A percentile compares a stretch with the other conserved stretches of the same genome.
Evolutionary conservation across 2,888 invertebrate genomes (phyloP).

Genomic region (Drepanosiphum platanoidis): DNA sequence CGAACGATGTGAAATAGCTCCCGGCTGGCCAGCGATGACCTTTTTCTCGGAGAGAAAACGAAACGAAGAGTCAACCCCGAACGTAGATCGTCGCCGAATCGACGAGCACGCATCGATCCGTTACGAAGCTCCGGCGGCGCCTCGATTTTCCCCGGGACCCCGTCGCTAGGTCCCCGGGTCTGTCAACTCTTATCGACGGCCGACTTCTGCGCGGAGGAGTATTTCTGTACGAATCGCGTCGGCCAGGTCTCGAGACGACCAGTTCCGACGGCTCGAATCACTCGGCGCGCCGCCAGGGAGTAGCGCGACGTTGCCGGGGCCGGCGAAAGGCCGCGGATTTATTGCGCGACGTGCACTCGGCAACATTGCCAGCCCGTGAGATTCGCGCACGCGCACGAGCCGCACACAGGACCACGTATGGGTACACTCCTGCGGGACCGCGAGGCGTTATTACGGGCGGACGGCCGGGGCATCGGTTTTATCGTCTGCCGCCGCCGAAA

Average conservation of each 20-base stretch:
- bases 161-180: background rate
- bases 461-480: background rate
- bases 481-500: slow-evolving; percentile 7
- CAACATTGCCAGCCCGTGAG: background rate
- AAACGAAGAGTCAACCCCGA: no score
- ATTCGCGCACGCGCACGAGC: background rate
- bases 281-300: background rate
- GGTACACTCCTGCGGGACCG: background rate
- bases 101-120: no score
- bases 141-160: background rate
- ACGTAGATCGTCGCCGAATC: no score
- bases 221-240: no score
- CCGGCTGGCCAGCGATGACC: no score
- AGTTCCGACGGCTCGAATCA: background rate
- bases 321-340: background rate
- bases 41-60: no score
- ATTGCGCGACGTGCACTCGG: background rate
- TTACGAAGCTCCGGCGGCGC: no score
- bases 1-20: no score
- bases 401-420: background rate
- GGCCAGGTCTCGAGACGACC: background rate
- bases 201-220: background rate
- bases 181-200: background rate
- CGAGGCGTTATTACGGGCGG: background rate
- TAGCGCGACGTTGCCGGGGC: slow-evolving; percentile 3